Evolutionary conservation across 1,140 invertebrate species (phyloP).

Genomic region (Drosophila nannoptera): DNA sequence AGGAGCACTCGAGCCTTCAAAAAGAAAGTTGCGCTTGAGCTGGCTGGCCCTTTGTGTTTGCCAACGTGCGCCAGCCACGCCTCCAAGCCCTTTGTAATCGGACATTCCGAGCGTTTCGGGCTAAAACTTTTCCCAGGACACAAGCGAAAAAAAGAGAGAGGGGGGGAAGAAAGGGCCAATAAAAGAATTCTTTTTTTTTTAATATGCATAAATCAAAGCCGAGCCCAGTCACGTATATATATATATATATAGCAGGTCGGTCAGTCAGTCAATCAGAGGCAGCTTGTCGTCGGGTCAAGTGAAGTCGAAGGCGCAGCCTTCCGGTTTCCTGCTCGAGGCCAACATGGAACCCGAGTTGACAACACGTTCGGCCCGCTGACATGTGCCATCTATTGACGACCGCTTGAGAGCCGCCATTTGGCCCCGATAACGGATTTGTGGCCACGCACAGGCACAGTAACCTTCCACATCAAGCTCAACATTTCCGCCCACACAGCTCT

Average conservation of each 20-base stretch:
- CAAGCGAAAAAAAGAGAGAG: constrained; percentile 14
- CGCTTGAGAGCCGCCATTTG: not conserved
- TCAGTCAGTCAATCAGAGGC: constrained; percentile 31
- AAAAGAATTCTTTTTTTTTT: constrained; percentile 51
- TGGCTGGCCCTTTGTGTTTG: constrained; percentile 17
- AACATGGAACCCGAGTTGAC: constrained; percentile 11
- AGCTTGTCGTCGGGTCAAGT: constrained; percentile 11
- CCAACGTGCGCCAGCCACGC: constrained; percentile 24
- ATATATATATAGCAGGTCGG: not conserved
- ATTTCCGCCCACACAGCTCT: constrained; percentile 65
- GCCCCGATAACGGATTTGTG: constrained; percentile 62
- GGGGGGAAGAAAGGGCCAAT: constrained; percentile 31
- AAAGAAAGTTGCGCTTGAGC: constrained; percentile 52
- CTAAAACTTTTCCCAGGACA: constrained; percentile 42
- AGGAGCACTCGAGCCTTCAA: constrained; percentile 57
- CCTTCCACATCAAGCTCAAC: constrained; percentile 36
- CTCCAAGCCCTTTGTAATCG: constrained; percentile 47
- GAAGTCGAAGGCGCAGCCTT: constrained; percentile 1
- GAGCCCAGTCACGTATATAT: not conserved
- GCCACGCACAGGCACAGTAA: constrained; percentile 28
- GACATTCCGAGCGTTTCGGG: constrained; percentile 17
- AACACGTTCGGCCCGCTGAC: constrained; percentile 12
- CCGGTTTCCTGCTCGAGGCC: constrained; percentile 21
- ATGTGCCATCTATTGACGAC: not conserved
- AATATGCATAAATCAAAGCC: constrained; percentile 65